Conservation (phyloP, 1,140 invertebrate species). For the Drosophila tropicalis region DNA sequence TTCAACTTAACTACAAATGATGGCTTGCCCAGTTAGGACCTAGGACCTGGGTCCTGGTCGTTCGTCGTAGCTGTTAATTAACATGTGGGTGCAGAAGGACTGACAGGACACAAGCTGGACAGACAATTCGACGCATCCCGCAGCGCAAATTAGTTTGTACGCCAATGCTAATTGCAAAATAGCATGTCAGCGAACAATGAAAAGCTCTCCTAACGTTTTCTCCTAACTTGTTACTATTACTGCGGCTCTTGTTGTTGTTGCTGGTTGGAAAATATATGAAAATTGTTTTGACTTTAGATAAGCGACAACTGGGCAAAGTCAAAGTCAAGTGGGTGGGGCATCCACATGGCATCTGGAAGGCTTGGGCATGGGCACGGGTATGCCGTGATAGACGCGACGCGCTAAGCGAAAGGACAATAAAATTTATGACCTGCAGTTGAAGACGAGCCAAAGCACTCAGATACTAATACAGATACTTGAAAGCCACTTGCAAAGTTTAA, state of each 20-base stretch:
- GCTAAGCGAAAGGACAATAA: conserved; percentile 69
- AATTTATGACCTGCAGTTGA: conserved; percentile 74
- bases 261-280: conserved; percentile 71
- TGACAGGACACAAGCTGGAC: conserved; percentile 22
- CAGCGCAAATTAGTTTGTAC: conserved; percentile 82
- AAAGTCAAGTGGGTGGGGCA: conserved; percentile 31
- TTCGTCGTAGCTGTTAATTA: conserved; percentile 66
- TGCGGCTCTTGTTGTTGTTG: conserved; percentile 3
- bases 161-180: conserved; percentile 80
- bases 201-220: conserved; percentile 43
- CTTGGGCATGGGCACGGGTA: conserved; percentile 29
- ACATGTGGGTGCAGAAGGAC: conserved; percentile 66
- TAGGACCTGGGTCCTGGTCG: not conserved
- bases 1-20: conserved; percentile 83
- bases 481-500: conserved; percentile 70
- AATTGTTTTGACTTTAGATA: conserved; percentile 83
- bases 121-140: conserved; percentile 54
- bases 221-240: conserved; percentile 15
- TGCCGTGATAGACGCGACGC: conserved; percentile 72
- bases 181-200: conserved; percentile 70
- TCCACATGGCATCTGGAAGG: not conserved
- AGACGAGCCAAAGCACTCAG: conserved; percentile 39
- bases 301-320: conserved; percentile 58
- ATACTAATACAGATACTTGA: conserved; percentile 41
- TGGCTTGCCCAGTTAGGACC: conserved; percentile 29